phyloP scores from a whole-genome alignment of 2,113 vertebrate genomes.

The Prochilodus magdalenae region DNA sequence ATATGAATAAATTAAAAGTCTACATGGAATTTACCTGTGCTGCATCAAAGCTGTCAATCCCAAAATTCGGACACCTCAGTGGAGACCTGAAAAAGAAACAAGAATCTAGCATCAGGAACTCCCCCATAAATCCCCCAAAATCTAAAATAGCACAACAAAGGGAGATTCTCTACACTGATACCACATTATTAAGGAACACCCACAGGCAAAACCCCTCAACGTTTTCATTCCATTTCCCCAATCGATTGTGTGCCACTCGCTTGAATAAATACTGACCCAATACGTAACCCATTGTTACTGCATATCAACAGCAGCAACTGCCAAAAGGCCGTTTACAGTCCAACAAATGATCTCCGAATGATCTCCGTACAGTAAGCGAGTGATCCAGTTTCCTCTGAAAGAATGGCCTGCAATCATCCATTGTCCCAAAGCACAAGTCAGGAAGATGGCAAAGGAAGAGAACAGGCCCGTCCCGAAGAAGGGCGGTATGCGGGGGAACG shows the following conservation, averaged over 20 bases:
- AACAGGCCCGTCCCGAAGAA: constrained; percentile 40
- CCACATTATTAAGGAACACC: background rate
- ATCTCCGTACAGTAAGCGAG: constrained; percentile 54
- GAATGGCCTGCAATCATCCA: constrained; percentile 61
- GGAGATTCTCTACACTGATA: background rate
- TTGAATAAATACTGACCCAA: constrained; percentile 57
- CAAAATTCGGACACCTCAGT: constrained; percentile 61
- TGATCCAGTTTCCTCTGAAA: constrained; percentile 57
- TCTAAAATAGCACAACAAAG: background rate
- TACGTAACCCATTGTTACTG: constrained; percentile 49
- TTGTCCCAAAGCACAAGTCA: constrained; percentile 57
- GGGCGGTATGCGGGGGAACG: constrained; percentile 11
- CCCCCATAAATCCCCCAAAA: background rate
- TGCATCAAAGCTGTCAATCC: constrained; percentile 81
- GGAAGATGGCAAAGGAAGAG: constrained; percentile 53
- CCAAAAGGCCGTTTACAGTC: constrained; percentile 41
- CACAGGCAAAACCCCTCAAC: background rate
- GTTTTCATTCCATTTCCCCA: constrained; percentile 9
- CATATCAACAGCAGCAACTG: constrained; percentile 34
- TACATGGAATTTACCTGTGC: constrained; percentile 68
- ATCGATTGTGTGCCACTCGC: constrained; percentile 52
- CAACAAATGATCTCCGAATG: constrained; percentile 47
- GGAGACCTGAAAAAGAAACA: constrained; percentile 67
- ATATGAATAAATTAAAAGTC: too few relatives aligned
- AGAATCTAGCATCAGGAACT: background rate